Conservation (phyloP, 2,113 vertebrate species). For the Psophia crepitans region DNA sequence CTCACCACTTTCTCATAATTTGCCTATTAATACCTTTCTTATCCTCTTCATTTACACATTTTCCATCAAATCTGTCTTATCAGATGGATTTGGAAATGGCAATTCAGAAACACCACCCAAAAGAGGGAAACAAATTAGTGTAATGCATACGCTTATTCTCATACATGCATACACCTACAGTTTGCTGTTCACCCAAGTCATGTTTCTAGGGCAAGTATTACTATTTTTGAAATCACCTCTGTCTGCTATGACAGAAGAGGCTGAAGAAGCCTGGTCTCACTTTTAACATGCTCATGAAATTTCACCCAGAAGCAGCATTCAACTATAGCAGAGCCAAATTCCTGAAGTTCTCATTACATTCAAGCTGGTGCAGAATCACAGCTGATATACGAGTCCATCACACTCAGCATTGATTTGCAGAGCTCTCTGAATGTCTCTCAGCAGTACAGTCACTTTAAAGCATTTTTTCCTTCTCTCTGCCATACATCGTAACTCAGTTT, state of each 20-base stretch:
- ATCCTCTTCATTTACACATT: neutral
- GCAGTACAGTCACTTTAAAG: neutral
- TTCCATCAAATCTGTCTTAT: neutral
- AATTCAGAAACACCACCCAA: neutral
- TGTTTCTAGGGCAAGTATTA: constrained; percentile 13
- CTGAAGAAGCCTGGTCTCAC: neutral
- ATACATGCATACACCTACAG: neutral
- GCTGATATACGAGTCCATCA: constrained; percentile 45
- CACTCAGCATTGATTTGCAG: constrained; percentile 28
- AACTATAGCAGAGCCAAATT: constrained; percentile 50
- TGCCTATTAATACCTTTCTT: neutral
- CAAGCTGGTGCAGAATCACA: constrained; percentile 11
- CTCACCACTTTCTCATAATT: neutral
- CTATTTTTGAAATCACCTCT: neutral
- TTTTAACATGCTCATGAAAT: constrained; percentile 20
- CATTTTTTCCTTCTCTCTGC: neutral
- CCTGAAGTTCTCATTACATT: constrained; percentile 44
- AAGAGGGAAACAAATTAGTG: neutral
- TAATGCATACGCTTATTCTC: neutral
- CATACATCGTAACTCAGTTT: constrained; percentile 4
- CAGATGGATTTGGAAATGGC: neutral
- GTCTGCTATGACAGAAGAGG: neutral
- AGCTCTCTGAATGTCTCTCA: constrained; percentile 5
- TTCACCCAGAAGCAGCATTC: constrained; percentile 31
- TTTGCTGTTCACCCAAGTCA: neutral